These are phyloP conservation scores for Periparus ater DNA, from an alignment of 2,797 vertebrate species.

Conservation along the genomic window DNA sequence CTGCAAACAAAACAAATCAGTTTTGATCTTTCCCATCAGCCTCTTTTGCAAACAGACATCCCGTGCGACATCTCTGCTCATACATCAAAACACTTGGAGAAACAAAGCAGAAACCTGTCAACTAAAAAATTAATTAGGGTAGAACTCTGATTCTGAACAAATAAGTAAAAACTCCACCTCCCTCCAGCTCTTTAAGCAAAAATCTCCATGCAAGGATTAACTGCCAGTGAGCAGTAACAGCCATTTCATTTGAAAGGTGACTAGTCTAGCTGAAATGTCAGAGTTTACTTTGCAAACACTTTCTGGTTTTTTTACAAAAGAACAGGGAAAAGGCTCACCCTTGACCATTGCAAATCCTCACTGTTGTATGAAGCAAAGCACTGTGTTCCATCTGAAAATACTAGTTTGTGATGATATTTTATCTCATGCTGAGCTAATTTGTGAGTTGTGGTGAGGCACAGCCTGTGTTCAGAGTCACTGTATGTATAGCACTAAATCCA, in stretches of 20 bases:
- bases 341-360: not conserved
- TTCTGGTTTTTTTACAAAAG: not conserved
- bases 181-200: not conserved
- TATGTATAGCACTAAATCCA: not conserved
- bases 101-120: constrained; percentile 59
- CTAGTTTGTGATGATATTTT: not conserved
- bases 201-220: not conserved
- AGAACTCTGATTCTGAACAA: constrained; percentile 11
- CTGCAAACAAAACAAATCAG: constrained; percentile 25
- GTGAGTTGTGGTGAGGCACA: not conserved
- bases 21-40: constrained; percentile 47
- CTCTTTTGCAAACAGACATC: constrained; percentile 41
- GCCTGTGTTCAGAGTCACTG: not conserved
- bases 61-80: not conserved
- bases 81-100: constrained; percentile 49
- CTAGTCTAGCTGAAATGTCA: not conserved
- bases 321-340: not conserved
- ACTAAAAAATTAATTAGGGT: constrained; percentile 47
- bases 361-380: not conserved
- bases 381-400: accelerated
- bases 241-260: not conserved
- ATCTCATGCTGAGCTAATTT: not conserved
- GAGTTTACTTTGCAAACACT: not conserved
- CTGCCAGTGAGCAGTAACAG: not conserved
- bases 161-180: not conserved